Conservation (phyloP, 2,888 invertebrate species). For the Nemotelus nigrinus region DNA sequence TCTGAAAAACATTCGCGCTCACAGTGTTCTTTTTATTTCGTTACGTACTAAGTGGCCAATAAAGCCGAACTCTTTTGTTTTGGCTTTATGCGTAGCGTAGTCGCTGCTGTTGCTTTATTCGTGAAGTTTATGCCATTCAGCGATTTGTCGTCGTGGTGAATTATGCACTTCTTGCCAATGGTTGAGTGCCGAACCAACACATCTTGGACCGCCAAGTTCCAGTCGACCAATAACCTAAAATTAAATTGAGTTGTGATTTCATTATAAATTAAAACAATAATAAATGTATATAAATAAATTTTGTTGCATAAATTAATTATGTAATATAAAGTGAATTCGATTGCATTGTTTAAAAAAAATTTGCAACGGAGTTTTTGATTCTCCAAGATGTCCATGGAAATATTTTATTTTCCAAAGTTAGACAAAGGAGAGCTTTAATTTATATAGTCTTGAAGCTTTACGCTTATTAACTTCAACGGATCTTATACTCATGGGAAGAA, state of each 20-base stretch:
- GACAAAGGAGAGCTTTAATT: too few species aligned
- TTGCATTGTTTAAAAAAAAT: too few species aligned
- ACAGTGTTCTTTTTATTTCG: slow-evolving; percentile 4
- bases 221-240: slow-evolving; percentile 91
- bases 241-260: background rate
- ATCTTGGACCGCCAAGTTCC: slow-evolving; percentile 87
- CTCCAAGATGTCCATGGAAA: too few species aligned
- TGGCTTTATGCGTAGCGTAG: slow-evolving; percentile 5
- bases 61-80: slow-evolving; percentile 26
- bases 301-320: background rate
- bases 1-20: slow-evolving; percentile 41
- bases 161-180: slow-evolving; percentile 99
- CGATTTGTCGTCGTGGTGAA: slow-evolving; percentile 96
- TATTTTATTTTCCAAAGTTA: too few species aligned
- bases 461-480: too few species aligned
- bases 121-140: slow-evolving; percentile 98
- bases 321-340: background rate
- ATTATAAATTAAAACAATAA: slow-evolving; percentile 13
- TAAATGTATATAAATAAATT: background rate
- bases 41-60: slow-evolving; percentile 42
- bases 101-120: slow-evolving; percentile 70
- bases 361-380: too few species aligned
- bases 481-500: too few species aligned
- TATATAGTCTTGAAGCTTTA: too few species aligned
- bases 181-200: slow-evolving; percentile 83